Conservation (phyloP, 2,888 invertebrate species). For the Polyommatus iphigenia region DNA sequence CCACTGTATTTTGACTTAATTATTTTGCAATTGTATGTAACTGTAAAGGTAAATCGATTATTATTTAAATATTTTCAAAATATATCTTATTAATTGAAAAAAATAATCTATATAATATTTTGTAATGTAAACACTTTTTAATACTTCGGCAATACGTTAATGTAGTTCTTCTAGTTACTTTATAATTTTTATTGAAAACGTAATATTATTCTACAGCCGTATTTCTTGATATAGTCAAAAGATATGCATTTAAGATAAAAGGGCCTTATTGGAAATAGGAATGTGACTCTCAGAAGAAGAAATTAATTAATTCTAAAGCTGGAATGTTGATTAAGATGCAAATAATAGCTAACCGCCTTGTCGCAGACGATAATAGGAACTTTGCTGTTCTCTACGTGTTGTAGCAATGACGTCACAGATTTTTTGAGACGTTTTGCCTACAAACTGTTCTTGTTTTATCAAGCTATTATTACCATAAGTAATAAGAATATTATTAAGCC, state of each 20-base stretch:
- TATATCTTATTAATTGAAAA: conserved; percentile 5
- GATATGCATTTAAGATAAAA: conserved; percentile 24
- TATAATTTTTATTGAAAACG: not conserved
- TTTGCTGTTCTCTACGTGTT: not conserved
- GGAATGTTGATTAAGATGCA: conserved; percentile 15
- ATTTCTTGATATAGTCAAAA: conserved; percentile 18
- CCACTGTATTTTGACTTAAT: not conserved
- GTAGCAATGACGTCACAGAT: not conserved
- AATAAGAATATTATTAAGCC: not conserved
- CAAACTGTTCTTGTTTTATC: not conserved
- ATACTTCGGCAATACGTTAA: conserved; percentile 11
- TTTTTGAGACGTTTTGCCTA: not conserved
- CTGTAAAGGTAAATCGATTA: not conserved
- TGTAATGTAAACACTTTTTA: not conserved
- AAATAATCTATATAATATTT: not conserved
- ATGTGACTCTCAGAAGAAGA: conserved; percentile 6
- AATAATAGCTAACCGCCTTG: conserved; percentile 7
- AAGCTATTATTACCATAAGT: not conserved
- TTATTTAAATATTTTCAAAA: conserved; percentile 1
- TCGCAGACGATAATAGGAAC: not conserved
- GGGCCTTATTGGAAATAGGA: not conserved
- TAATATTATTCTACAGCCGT: not conserved
- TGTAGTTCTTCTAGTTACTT: not conserved
- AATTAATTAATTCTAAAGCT: conserved; percentile 18
- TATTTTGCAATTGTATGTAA: not conserved